Conservation (phyloP, 1,140 invertebrate genomes). For the Hycleus cichorii region DNA sequence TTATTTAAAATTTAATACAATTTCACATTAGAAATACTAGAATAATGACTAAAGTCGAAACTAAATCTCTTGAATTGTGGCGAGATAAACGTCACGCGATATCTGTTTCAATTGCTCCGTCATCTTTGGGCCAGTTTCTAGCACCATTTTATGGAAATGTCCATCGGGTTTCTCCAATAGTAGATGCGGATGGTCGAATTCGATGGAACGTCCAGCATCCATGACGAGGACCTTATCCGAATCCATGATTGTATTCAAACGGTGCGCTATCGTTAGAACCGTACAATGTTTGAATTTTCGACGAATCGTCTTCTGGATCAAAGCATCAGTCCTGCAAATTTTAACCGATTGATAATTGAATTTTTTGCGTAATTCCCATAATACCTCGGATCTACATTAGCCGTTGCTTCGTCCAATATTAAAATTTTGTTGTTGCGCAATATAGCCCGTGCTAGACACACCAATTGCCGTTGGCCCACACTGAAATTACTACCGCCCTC, state of each 20-base stretch:
- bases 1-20: too few species aligned
- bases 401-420: conserved; percentile 55
- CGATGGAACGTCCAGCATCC: conserved; percentile 56
- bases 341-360: not conserved
- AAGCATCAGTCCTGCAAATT: conserved; percentile 49
- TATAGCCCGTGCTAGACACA: conserved; percentile 58
- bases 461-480: conserved; percentile 53
- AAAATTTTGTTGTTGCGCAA: conserved; percentile 51
- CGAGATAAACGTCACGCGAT: conserved; percentile 10
- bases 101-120: conserved; percentile 18
- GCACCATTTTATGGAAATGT: conserved; percentile 58
- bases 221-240: conserved; percentile 63
- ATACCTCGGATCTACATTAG: conserved; percentile 54
- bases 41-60: too few species aligned
- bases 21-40: too few species aligned
- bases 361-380: conserved; percentile 12
- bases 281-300: conserved; percentile 63
- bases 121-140: conserved; percentile 48
- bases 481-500: conserved; percentile 51
- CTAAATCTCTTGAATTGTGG: not conserved
- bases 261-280: conserved; percentile 77
- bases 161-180: conserved; percentile 55
- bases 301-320: conserved; percentile 65
- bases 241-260: conserved; percentile 73
- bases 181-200: conserved; percentile 60